Evolutionary conservation across 2,888 invertebrate species (phyloP).

Genomic region (Aphidoletes aphidimyza): DNA sequence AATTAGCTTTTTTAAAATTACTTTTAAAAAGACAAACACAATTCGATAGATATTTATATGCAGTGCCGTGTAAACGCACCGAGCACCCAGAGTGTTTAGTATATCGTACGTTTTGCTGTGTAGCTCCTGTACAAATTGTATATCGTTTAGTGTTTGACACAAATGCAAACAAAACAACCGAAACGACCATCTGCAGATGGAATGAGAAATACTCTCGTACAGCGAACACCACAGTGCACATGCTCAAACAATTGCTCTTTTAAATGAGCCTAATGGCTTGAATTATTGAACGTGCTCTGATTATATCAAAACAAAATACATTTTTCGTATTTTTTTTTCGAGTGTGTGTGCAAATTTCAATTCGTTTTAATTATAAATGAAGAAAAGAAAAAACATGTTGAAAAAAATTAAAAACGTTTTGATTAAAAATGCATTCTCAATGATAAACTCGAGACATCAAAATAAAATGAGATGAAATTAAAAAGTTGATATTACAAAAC

Average conservation of each 20-base stretch:
- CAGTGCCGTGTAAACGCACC: no score
- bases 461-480: neutral
- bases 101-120: no score
- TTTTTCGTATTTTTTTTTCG: slow-evolving; percentile 20
- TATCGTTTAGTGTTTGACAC: no score
- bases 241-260: no score
- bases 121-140: no score
- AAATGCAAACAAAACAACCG: neutral
- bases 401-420: neutral
- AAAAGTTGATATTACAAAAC: neutral
- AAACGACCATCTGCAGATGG: neutral
- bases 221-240: no score
- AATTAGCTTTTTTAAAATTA: slow-evolving; percentile 5
- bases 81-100: no score
- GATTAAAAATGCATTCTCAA: neutral
- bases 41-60: no score
- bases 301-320: neutral
- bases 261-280: no score
- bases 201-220: neutral
- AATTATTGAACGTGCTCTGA: no score
- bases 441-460: neutral
- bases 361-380: neutral
- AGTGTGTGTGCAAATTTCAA: neutral
- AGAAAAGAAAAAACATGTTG: neutral
- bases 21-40: no score